phyloP scores from a whole-genome alignment of 2,113 vertebrate genomes.

The Calonectris borealis region DNA sequence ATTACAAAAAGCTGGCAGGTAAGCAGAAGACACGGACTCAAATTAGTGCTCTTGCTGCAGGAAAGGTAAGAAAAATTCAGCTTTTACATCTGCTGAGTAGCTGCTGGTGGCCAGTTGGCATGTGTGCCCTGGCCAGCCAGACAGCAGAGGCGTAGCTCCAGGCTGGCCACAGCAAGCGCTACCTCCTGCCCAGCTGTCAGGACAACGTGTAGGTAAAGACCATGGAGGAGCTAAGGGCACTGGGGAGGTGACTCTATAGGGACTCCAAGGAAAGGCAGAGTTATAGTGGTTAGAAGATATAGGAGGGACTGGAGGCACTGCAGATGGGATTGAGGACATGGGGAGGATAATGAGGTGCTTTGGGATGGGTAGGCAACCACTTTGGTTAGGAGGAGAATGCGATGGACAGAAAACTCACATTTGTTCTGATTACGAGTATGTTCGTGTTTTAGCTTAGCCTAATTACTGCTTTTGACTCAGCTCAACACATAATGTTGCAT shows the following conservation, averaged over 20 bases:
- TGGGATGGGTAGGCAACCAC: neutral
- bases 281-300: fast-evolving
- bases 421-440: conserved; percentile 27
- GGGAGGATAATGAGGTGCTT: neutral
- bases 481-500: conserved; percentile 57
- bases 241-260: neutral
- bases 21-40: neutral
- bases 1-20: neutral
- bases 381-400: neutral
- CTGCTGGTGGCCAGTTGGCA: neutral
- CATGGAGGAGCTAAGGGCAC: fast-evolving
- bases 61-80: neutral
- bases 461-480: conserved; percentile 73
- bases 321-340: neutral
- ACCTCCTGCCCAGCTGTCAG: neutral
- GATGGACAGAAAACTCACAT: neutral
- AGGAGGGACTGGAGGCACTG: neutral
- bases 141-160: neutral
- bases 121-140: neutral
- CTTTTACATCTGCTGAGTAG: neutral
- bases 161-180: neutral
- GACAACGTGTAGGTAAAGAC: fast-evolving
- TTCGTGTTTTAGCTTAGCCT: conserved; percentile 42
- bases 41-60: neutral
- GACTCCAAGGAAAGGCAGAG: neutral